Evolutionary conservation across 30 jellyfish, hydroid and myxozoan genomes (phyloP).

Genomic region (Turritopsis rubra): DNA sequence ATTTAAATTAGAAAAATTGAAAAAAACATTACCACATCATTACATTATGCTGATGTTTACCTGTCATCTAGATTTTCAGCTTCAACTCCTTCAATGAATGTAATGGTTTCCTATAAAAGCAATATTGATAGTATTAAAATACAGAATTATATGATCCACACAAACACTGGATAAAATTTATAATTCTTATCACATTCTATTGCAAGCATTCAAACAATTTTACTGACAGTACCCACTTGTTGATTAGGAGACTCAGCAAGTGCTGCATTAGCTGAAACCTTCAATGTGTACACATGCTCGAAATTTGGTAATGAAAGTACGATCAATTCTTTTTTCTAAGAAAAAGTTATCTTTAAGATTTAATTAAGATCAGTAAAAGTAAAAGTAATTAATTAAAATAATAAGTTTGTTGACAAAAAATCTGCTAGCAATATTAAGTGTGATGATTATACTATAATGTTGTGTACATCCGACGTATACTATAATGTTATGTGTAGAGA

Average conservation of each 20-base stretch:
- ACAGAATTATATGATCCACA: background rate
- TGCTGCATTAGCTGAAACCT: constrained; percentile 68
- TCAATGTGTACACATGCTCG: constrained; percentile 87
- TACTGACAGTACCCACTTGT: constrained; percentile 38
- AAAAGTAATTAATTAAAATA: no score
- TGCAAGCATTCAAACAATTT: no score
- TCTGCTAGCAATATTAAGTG: no score
- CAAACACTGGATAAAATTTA: background rate
- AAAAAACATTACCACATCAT: background rate
- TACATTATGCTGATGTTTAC: constrained; percentile 16
- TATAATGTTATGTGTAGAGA: background rate
- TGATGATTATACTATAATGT: no score
- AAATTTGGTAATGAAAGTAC: constrained; percentile 80
- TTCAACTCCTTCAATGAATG: constrained; percentile 85
- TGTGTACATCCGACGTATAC: no score
- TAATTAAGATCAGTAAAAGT: no score
- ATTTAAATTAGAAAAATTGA: background rate
- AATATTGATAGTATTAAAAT: background rate
- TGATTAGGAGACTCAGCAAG: constrained; percentile 65
- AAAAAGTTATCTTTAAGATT: no score
- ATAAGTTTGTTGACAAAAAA: no score
- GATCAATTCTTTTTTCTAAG: constrained; percentile 61
- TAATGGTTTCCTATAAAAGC: constrained; percentile 66
- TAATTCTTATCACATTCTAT: no score
- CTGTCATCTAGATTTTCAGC: constrained; percentile 76